Conservation (phyloP, 2,797 vertebrate species). For the Phalloptychus januarius region DNA sequence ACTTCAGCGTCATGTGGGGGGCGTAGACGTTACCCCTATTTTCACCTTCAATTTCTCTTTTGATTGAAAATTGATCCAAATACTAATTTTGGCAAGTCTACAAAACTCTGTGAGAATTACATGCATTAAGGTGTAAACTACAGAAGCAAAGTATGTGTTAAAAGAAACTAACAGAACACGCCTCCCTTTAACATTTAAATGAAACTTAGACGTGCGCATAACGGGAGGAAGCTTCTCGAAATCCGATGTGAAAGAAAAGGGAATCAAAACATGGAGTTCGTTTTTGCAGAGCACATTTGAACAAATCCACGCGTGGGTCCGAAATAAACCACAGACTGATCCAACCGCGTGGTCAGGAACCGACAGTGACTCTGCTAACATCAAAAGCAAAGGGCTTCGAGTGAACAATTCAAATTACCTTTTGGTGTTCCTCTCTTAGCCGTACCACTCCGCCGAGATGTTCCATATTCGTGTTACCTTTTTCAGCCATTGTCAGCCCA, state of each 20-base stretch:
- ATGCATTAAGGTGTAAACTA: not conserved
- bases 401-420: constrained; percentile 82
- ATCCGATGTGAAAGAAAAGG: not conserved
- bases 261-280: rapidly evolving
- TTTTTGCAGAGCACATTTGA: rapidly evolving
- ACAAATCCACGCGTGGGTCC: not conserved
- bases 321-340: not conserved
- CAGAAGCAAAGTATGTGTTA: not conserved
- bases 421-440: constrained; percentile 87
- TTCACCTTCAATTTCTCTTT: not conserved
- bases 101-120: not conserved
- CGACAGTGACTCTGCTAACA: constrained; percentile 21
- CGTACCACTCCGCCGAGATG: constrained; percentile 77
- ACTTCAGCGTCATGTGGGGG: not conserved
- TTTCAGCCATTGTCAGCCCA: constrained; percentile 74
- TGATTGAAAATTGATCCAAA: not conserved
- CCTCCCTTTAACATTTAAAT: constrained; percentile 6
- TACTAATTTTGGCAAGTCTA: not conserved
- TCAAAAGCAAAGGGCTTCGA: not conserved
- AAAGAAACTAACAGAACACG: constrained; percentile 14
- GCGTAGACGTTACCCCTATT: not conserved
- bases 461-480: constrained; percentile 45
- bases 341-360: constrained; percentile 49
- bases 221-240: constrained; percentile 66
- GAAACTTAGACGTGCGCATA: constrained; percentile 11